These are phyloP conservation scores for Machimus atricapillus DNA, from an alignment of 2,888 invertebrate species.

Conservation along the genomic window DNA sequence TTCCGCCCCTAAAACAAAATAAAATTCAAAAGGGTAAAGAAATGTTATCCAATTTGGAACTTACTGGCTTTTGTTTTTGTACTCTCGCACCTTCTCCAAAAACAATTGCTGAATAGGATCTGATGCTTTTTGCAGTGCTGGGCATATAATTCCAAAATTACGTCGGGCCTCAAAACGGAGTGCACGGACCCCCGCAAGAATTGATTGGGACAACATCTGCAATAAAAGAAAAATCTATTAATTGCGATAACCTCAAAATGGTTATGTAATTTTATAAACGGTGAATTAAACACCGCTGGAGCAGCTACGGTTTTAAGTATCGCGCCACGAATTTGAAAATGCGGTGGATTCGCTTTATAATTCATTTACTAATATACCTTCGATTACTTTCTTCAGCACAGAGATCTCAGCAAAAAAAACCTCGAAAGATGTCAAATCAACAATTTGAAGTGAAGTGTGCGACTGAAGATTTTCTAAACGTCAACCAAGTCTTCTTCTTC, in stretches of 20 bases:
- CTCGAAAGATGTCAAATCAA: no score
- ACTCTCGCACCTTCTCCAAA: constrained; percentile 90
- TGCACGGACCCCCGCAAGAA: constrained; percentile 64
- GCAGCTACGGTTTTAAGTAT: not conserved
- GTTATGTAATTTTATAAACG: constrained; percentile 6
- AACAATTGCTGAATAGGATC: constrained; percentile 96
- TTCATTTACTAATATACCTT: no score
- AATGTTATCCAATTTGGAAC: constrained; percentile 54
- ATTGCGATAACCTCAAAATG: not conserved
- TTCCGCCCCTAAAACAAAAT: constrained; percentile 72
- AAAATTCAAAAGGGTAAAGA: not conserved
- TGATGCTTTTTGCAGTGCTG: constrained; percentile 70
- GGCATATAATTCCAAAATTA: constrained; percentile 76
- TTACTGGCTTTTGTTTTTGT: constrained; percentile 85
- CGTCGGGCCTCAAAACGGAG: constrained; percentile 68
- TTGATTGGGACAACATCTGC: constrained; percentile 67
- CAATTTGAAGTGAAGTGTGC: no score
- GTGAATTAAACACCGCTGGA: not conserved
- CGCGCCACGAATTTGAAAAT: not conserved
- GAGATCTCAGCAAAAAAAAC: no score
- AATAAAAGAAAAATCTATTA: not conserved
- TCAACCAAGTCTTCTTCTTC: no score
- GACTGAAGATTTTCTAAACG: no score
- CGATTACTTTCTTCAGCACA: no score
- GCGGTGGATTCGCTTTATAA: no score